These are phyloP conservation scores for Alexandromys fortis DNA, from an alignment of 2,113 vertebrate species.

Conservation along the genomic window DNA sequence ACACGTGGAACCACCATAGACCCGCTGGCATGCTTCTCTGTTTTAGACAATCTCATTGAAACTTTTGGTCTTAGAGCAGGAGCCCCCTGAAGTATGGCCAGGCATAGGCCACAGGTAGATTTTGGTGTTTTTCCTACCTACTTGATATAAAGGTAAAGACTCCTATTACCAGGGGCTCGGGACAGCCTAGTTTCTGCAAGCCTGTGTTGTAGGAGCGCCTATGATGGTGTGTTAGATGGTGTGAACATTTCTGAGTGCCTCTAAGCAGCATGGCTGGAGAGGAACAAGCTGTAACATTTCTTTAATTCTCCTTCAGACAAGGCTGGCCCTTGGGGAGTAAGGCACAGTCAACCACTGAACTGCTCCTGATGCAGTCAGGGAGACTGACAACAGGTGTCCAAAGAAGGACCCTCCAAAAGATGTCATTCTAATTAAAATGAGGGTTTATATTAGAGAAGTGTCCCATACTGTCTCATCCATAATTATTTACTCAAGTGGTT, in stretches of 20 bases:
- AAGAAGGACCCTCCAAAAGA: neutral
- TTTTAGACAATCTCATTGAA: neutral
- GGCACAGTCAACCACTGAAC: neutral
- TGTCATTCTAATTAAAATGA: neutral
- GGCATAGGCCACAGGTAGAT: neutral
- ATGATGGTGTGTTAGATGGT: neutral
- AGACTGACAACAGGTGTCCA: neutral
- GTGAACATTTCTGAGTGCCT: neutral
- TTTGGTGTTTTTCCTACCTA: neutral
- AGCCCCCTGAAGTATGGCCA: neutral
- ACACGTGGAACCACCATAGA: neutral
- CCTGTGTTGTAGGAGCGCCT: neutral
- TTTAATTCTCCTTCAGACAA: neutral
- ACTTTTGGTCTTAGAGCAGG: neutral
- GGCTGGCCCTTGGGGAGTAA: neutral
- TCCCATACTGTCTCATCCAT: neutral
- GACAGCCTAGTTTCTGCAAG: neutral
- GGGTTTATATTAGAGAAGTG: neutral
- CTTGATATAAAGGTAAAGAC: neutral
- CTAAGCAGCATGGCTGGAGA: neutral
- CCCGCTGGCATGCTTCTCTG: neutral
- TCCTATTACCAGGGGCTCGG: neutral
- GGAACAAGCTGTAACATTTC: neutral
- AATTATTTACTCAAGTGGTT: neutral
- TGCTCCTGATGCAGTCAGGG: neutral